Base-by-base conservation (phyloP, 2,888 invertebrate genomes). In the Rugalucina vietnamica region DNA sequence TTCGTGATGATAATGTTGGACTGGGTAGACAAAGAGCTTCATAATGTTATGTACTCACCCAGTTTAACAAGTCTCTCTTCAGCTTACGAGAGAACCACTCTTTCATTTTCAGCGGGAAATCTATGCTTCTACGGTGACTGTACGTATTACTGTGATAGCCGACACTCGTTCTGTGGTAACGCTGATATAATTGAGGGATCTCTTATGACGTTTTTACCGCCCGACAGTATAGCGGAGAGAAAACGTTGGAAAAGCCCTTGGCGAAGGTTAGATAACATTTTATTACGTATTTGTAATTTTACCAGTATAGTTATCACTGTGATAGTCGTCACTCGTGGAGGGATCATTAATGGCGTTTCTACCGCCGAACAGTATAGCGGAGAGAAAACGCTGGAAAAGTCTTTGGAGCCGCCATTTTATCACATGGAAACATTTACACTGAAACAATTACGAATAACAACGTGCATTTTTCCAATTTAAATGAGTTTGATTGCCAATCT, bases 91-190 rank as follows among this genome's bases (percentile, higher is more conserved):
- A n/a, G n/a, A n/a, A n/a, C n/a, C n/a, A 24, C 12, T 65, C 12
- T 29, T 36, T 74, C 36, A 70, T 21, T 86, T 86, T 57, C 83
- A 88, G 88, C 81, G 34, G 86, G 86, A 24, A 88, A 88, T 75
- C 54, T 85, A 18, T 88, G 88, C 81, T 86, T 88, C 73, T 86
- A 73, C 60, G 88, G 88, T 21, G 81, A 79, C 14, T 88, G 88
- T 72, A 77, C 84, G 0, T 88, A 88, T 27, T 88, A 88, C 74
- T 88, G 88, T 79, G 85, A 88, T 69, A 88, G 88, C 43, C 72
- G 84, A 1, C 88, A 88, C 77, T 60, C 88, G 12, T 88, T 88
- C 60, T 88, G 88, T 71, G 88, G 88, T n/a, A 73, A 82, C 34
- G 78, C 74, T 0, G 88, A 88, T n/a, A 77, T 84, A 39, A 78